Base-by-base conservation (phyloP, 2,797 vertebrate species). In the Anguilla pacifica region DNA sequence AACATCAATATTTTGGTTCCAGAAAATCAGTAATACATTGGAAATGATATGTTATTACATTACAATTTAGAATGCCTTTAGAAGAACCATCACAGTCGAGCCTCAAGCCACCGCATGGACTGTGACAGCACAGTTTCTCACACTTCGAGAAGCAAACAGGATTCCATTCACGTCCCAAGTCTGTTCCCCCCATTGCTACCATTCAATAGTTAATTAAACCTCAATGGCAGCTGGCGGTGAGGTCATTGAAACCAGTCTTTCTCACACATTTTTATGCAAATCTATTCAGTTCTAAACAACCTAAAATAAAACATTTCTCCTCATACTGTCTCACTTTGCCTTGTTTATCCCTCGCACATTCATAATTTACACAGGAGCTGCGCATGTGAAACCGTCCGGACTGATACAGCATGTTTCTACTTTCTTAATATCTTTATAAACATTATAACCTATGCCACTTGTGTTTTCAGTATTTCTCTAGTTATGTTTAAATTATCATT, bases 201-300 rank as follows among this genome's bases (percentile, higher is more conserved):
- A 96, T 97, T 96, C 96, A 96, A 93, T 93, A 90, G 92, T 95
- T 97, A 96, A 96, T 96, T 96, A 96, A 96, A 96, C 95, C 94
- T 95, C 96, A 97, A 97, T 96, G 94, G 96, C 96, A 97, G 96
- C 96, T 96, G 96, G 94, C 93, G 95, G 95, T 96, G 96, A 97
- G 96, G 96, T 96, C 96, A 96, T 94, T 90, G 93, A 93, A 95
- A 94, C 95, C 92, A 94, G 94, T 95, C 95, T 96, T 97, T 96
- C 96, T 97, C 96, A 96, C 96, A 95, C 96, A 95, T 97, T 97
- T 96, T 95, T 96, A 97, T 97, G 96, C 96, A 97, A 97, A 97
- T 96, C 95, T 94, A 92, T 90, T 93, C 95, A 95, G 96, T 95
- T 96, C 96, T 95, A 96, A 97, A 96, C 96, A 96, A 96, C 96